Conservation (phyloP, 2,888 invertebrate genomes). For the Thymelicus lineola region DNA sequence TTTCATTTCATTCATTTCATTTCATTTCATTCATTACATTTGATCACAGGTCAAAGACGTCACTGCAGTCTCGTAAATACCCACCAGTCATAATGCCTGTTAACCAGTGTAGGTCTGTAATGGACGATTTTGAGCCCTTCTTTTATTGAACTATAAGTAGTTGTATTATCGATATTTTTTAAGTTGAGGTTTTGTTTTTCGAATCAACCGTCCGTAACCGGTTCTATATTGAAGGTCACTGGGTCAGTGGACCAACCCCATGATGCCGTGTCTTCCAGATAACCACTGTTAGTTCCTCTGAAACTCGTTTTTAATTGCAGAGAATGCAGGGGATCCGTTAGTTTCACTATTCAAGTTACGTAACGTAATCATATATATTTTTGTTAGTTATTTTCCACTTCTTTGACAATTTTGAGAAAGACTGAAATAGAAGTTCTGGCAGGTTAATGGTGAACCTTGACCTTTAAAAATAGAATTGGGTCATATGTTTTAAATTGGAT, state of each 20-base stretch:
- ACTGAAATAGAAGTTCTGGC: too few species aligned
- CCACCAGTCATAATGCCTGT: neutral
- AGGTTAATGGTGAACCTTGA: too few species aligned
- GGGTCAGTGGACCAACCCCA: slow-evolving; percentile 67
- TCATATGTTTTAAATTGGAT: too few species aligned
- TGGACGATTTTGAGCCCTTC: neutral
- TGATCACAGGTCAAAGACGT: neutral
- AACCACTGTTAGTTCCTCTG: neutral
- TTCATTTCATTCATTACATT: too few species aligned
- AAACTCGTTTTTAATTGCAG: neutral
- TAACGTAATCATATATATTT: too few species aligned
- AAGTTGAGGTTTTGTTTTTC: slow-evolving; percentile 29
- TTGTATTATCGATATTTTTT: slow-evolving; percentile 11
- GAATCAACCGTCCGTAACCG: slow-evolving; percentile 59
- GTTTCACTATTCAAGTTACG: neutral
- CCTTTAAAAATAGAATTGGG: too few species aligned
- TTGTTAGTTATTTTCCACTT: too few species aligned
- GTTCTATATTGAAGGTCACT: slow-evolving; percentile 73
- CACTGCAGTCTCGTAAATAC: neutral
- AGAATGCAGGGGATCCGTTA: neutral
- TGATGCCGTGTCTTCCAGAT: slow-evolving; percentile 10
- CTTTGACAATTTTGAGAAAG: too few species aligned
- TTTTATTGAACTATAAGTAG: slow-evolving; percentile 20
- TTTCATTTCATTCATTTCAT: too few species aligned
- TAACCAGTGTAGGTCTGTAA: neutral